Evolutionary conservation across 2,113 vertebrate species (phyloP), one percentile per base, ranked within the genome.

Genomic region (Nipponia nippon): DNA sequence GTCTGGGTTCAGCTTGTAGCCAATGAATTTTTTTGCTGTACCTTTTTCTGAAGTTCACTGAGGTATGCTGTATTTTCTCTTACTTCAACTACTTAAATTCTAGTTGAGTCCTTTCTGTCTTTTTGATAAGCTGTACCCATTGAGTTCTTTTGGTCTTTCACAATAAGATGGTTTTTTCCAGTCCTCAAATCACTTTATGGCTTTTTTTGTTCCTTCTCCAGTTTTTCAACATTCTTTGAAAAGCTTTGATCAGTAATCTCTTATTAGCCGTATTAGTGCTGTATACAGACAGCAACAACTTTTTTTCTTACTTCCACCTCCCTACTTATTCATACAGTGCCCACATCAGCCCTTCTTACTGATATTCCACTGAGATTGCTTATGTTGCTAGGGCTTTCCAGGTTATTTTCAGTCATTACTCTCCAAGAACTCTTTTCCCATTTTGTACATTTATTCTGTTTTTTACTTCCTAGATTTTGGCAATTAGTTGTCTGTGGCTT

Each of bases 401-500:
- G 22, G 12, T 72, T 59, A 17, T 53, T 84, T 95, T 55, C 32
- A 59, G 1, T 55, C 9, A 73, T 36, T 4, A 3, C 9, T 87
- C 8, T 83, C 8, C 36, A 42, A 80, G 52, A 76, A 49, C 16
- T 83, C 18, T 7, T 63, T 93, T 91, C 32, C 17, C 1, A 25
- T 81, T 86, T 67, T 83, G 16, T 86, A 16, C 7, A 6, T 7
- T 79, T 75, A 29, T 1, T 49, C 27, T 84, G 32, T 1, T 82
- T 82, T 69, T 38, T 22, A 25, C 11, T 61, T 78, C 11, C 11
- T 71, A 34, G 27, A n/a, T 83, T 83, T 86, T 87, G 34, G 29
- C 16, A 36, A 8, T 59, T 55, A 46, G 12, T 26, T 59, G 27
- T 79, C 36, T 46, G 67, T 0, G 0, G 4, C n/a, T 73, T 80